phyloP scores from a whole-genome alignment of 2,797 vertebrate genomes.

The Borostomias antarcticus region DNA sequence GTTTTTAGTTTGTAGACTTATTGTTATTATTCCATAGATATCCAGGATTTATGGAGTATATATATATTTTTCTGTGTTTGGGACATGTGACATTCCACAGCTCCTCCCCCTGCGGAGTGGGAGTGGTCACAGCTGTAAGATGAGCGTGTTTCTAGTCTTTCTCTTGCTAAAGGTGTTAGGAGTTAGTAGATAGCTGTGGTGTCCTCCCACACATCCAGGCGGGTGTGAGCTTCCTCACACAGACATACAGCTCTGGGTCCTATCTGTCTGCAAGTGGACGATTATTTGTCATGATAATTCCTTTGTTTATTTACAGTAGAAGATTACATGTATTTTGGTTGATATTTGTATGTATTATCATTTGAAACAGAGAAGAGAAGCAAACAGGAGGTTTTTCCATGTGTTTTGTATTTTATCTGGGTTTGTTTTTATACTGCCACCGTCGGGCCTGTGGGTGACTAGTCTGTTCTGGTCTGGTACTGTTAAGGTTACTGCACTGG shows the following conservation, averaged over 20 bases:
- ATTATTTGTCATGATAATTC: conserved; percentile 75
- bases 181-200: conserved; percentile 64
- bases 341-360: conserved; percentile 92
- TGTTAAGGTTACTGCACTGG: conserved; percentile 87
- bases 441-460: too few relatives aligned
- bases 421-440: conserved; percentile 77
- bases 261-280: too few relatives aligned
- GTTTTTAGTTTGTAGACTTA: conserved; percentile 30
- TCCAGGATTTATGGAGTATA: conserved; percentile 38
- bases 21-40: conserved; percentile 51
- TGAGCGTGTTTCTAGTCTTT: conserved; percentile 58
- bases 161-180: conserved; percentile 65
- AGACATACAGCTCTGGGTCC: too few relatives aligned
- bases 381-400: conserved; percentile 67
- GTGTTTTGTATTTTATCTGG: conserved; percentile 58
- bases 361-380: conserved; percentile 76
- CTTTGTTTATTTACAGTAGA: conserved; percentile 77
- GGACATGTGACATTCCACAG: conserved; percentile 37
- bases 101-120: conserved; percentile 45
- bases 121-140: conserved; percentile 36
- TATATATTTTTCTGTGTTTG: conserved; percentile 35
- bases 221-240: too few relatives aligned
- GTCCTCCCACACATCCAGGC: conserved; percentile 60
- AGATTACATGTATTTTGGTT: conserved; percentile 84
- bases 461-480: conserved; percentile 54